These are phyloP conservation scores for Neodiprion fabricii DNA, from an alignment of 1,140 invertebrate genomes.

Conservation along the genomic window DNA sequence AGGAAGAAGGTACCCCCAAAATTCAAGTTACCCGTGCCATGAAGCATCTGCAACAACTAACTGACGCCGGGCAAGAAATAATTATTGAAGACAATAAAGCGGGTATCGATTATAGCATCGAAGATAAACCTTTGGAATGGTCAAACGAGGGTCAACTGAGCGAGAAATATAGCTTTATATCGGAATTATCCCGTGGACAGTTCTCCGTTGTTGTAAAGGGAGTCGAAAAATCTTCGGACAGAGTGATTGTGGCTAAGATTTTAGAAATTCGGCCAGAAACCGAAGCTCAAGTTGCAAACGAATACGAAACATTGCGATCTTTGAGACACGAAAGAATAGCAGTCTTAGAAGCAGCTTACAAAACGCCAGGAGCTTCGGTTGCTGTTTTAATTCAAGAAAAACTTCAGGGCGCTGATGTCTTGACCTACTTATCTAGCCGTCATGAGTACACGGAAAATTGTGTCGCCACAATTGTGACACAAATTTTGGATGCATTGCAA, in stretches of 20 bases:
- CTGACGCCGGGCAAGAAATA: slow-evolving; percentile 78
- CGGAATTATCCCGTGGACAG: slow-evolving; percentile 80
- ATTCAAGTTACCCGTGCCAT: slow-evolving; percentile 80
- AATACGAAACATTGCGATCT: slow-evolving; percentile 82
- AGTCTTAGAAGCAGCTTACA: slow-evolving; percentile 75
- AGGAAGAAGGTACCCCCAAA: slow-evolving; percentile 69
- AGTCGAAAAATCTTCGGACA: slow-evolving; percentile 75
- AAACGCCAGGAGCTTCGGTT: slow-evolving; percentile 68
- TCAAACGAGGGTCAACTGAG: slow-evolving; percentile 68
- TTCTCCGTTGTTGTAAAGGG: slow-evolving; percentile 87
- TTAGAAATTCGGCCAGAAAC: slow-evolving; percentile 73
- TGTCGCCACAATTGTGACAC: slow-evolving; percentile 83
- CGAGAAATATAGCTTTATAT: slow-evolving; percentile 82
- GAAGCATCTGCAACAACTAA: slow-evolving; percentile 83
- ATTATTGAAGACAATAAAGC: slow-evolving; percentile 67
- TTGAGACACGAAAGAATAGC: slow-evolving; percentile 87
- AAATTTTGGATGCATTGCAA: slow-evolving; percentile 85
- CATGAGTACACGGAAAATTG: slow-evolving; percentile 92
- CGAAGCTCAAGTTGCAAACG: slow-evolving; percentile 72
- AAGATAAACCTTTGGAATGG: slow-evolving; percentile 78
- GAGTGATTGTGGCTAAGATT: slow-evolving; percentile 80
- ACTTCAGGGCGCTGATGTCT: slow-evolving; percentile 88
- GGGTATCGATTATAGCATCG: slow-evolving; percentile 75
- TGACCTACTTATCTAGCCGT: slow-evolving; percentile 85
- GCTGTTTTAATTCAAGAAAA: slow-evolving; percentile 85